Evolutionary conservation across 1,140 invertebrate species (phyloP), one percentile per base, ranked within the genome.

Genomic region (Harpegnathos saltator): DNA sequence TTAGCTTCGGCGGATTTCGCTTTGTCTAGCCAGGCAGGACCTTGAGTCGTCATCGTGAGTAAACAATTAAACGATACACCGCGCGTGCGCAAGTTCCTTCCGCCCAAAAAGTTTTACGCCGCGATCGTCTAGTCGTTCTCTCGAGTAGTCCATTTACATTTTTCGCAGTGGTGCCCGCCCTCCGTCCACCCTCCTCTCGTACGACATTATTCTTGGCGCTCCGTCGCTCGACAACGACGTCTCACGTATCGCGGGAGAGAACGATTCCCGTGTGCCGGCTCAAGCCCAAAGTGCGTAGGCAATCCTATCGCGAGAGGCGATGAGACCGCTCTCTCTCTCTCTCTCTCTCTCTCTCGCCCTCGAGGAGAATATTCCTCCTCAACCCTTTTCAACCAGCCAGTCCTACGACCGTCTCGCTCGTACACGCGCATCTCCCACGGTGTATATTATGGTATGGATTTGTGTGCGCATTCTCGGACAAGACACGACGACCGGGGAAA

Each of bases 361-460:
- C 19, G 69, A 73, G 56, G 62, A 82, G 69, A 82, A 82, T 81
- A 82, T 78, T 78, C 63, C 12, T 58, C 33, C 68, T 61, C 77
- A 69, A 73, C 62, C n/a, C 58, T 71, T n/a, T n/a, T 52, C 26
- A 56, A 73, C n/a, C 1, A 1, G 44, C 24, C 52, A 73, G 56
- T 61, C 56, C 17, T 2, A 58, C 69, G 58, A 62, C 26, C 38
- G 26, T 71, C 38, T 38, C 48, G 24, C 48, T 14, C 0, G 12
- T 33, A 17, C 38, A 22, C 33, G 50, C 48, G 14, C 17, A 62
- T 62, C n/a, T 65, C 9, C n/a, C 14, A 22, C 48, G 61, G 26
- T 29, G 54, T 44, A 44, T 44, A 44, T 44, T 50, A 63, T 9
- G 44, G 63, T 78, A 15, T 15, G 50, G 24, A 15, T 54, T 22